These are phyloP conservation scores for Sympetrum striolatum DNA, from an alignment of 2,888 invertebrate genomes.

Conservation along the genomic window DNA sequence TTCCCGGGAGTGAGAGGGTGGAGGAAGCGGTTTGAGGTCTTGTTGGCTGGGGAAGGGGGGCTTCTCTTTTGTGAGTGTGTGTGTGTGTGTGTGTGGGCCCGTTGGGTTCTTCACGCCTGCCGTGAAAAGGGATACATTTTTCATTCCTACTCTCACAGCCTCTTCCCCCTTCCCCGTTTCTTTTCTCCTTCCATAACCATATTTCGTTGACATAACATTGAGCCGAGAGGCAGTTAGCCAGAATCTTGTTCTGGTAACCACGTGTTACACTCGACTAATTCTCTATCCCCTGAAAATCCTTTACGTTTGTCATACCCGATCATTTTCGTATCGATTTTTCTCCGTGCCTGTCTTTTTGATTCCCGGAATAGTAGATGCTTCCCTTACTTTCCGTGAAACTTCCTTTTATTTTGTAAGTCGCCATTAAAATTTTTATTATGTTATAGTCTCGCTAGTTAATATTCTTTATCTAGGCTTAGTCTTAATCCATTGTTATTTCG, in stretches of 20 bases:
- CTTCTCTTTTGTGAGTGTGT: neutral
- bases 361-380: no score
- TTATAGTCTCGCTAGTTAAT: no score
- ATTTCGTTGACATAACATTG: constrained; percentile 38
- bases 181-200: constrained; percentile 24
- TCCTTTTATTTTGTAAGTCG: no score
- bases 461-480: no score
- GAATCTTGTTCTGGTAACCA: constrained; percentile 3
- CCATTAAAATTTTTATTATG: no score
- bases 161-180: neutral
- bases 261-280: constrained; percentile 33
- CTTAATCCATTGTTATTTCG: no score
- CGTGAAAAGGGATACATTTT: constrained; percentile 40
- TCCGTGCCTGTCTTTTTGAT: no score
- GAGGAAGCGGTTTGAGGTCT: neutral
- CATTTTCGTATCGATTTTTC: neutral
- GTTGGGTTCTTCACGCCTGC: constrained; percentile 30
- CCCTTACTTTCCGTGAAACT: no score
- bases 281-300: constrained; percentile 27
- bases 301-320: neutral
- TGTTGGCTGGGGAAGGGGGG: neutral
- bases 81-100: constrained; percentile 29
- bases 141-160: constrained; percentile 6
- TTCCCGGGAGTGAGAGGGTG: neutral
- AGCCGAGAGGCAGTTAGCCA: neutral